These are phyloP conservation scores for Carcinoscorpius rotundicauda DNA, from an alignment of 1,140 invertebrate species.

Conservation along the genomic window DNA sequence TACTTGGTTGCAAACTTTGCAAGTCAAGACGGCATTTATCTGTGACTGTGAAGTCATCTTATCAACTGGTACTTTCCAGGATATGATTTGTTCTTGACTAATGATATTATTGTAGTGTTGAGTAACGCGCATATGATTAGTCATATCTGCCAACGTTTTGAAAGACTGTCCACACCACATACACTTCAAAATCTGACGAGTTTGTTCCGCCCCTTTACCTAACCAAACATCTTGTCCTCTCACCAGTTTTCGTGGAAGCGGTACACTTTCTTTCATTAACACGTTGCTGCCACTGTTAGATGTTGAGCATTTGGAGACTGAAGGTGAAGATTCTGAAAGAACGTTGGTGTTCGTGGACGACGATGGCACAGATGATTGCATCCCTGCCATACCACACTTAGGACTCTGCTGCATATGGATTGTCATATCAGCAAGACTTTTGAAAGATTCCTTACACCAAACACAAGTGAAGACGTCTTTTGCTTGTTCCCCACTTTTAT, in stretches of 20 bases:
- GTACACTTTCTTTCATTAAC: constrained; percentile 5
- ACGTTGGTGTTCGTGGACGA: not conserved
- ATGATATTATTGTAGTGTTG: constrained; percentile 97
- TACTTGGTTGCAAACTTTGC: constrained; percentile 92
- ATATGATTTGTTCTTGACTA: constrained; percentile 89
- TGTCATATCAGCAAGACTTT: constrained; percentile 72
- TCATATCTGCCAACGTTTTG: constrained; percentile 85
- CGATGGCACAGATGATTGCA: constrained; percentile 11
- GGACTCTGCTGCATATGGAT: constrained; percentile 94
- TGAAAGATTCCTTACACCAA: constrained; percentile 88
- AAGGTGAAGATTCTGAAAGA: too few relatives aligned
- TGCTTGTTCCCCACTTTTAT: constrained; percentile 80
- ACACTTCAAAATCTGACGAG: constrained; percentile 91
- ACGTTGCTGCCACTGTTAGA: too few relatives aligned
- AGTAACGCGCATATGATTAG: constrained; percentile 97
- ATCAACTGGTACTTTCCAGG: constrained; percentile 83
- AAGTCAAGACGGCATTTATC: constrained; percentile 84
- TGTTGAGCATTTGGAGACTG: too few relatives aligned
- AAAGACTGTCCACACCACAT: constrained; percentile 99
- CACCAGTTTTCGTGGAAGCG: constrained; percentile 77
- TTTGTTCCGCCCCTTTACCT: constrained; percentile 93
- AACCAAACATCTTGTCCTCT: constrained; percentile 96
- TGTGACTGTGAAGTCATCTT: constrained; percentile 51
- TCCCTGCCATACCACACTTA: constrained; percentile 46
- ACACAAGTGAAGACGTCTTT: constrained; percentile 89